Base-by-base conservation (phyloP, 2,888 invertebrate genomes). In the Homarus gammarus region DNA sequence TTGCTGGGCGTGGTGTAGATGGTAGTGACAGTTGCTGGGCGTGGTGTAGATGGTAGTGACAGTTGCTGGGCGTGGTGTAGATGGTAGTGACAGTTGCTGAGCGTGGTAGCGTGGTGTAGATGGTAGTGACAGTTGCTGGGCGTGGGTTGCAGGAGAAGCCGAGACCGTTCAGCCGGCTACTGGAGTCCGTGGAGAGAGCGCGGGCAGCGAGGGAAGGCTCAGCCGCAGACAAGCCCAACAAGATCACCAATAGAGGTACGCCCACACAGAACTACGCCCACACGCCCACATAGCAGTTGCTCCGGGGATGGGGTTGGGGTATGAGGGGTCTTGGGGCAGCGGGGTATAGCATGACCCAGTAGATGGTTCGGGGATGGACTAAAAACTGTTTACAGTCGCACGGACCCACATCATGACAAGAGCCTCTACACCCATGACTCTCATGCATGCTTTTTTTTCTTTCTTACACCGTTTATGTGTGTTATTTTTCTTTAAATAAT, bases 131-230 rank as follows among this genome's bases (percentile, higher is more conserved):
- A 72, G 86, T 72, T 79, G 86, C 86, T 61, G 86, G 79, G 78
- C 79, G 79, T 82, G 86, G 86, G 86, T 91, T 91, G 72, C 88
- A 88, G 88, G 88, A 85, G 64, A 91, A 87, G 81, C 88, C 88
- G 75, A 33, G 91, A 40, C 91, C 88, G 88, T 91, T 91, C 85
- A 88, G 84, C 85, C 88, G 91, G 49, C 88, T 91, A 75, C 88
- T 91, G 88, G 91, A 91, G 85, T 87, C 87, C n/a, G 91, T 88
- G 82, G 88, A 91, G 85, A 72, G 88, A 77, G 87, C 82, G 61
- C 79, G 88, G 49, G 75, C 87, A 27, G 85, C 89, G 84, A 77
- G 89, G 84, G 89, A 89, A 72, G 84, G 89, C 64, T 85, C 84
- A 75, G 78, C 88, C n/a, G 88, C 83, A 38, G 89, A 89, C 81